Evolutionary conservation across 2,888 invertebrate species (phyloP).

Genomic region (Leucophenga montana): DNA sequence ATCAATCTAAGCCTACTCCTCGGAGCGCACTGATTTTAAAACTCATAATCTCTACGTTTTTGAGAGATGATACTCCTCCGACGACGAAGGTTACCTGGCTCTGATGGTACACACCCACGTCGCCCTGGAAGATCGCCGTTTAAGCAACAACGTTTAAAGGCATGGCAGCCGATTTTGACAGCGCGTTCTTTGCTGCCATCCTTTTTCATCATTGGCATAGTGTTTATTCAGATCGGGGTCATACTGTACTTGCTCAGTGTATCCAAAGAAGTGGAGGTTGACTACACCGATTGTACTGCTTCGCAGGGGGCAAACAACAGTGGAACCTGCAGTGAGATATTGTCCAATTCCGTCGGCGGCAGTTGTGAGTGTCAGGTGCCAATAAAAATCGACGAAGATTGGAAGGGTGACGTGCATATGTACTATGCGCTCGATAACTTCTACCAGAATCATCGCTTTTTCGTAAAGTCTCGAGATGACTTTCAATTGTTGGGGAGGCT

Average conservation of each 20-base stretch:
- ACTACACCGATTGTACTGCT: background rate
- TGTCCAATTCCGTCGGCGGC: background rate
- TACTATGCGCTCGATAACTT: slow-evolving; percentile 14
- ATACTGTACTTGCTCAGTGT: background rate
- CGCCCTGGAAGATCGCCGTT: background rate
- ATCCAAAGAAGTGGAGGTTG: background rate
- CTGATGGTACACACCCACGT: slow-evolving; percentile 55
- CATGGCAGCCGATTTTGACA: slow-evolving; percentile 21
- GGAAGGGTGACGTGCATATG: background rate
- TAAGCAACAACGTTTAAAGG: slow-evolving; percentile 9
- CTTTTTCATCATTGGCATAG: slow-evolving; percentile 7
- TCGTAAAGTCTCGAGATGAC: slow-evolving; percentile 10
- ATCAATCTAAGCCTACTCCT: too few species aligned
- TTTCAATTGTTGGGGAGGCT: background rate
- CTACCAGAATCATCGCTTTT: slow-evolving; percentile 16
- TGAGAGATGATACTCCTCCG: too few species aligned
- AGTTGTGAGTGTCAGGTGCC: background rate
- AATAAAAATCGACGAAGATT: background rate
- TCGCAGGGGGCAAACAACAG: background rate
- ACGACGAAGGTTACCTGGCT: too few species aligned
- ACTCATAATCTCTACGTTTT: too few species aligned
- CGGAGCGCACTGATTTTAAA: too few species aligned
- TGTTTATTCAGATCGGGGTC: slow-evolving; percentile 13
- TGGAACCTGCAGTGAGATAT: background rate
- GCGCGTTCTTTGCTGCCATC: slow-evolving; percentile 6